Evolutionary conservation across 53 echinoderm and acorn worm genomes (phyloP), one percentile per base, ranked within the genome.

Genomic region (Hippasteria phrygiana): DNA sequence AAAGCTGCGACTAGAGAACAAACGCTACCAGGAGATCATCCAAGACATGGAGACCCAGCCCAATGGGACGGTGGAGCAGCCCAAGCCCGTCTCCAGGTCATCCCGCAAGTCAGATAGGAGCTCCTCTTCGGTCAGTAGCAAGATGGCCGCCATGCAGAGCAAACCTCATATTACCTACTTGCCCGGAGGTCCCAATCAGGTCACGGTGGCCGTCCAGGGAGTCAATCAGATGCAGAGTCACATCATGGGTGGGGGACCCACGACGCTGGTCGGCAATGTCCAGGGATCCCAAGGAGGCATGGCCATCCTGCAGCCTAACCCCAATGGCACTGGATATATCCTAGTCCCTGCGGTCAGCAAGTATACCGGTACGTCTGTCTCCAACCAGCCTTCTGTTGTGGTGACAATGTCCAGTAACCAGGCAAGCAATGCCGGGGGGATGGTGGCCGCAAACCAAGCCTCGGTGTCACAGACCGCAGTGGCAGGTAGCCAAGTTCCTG

Each of bases 1-100:
- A 32, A 88, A 75, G 37, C 90, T 98, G 65, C 77, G 93, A 48
- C 87, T 90, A 35, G 98, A 98, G 80, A 98, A 98, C 75, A 91
- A 93, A 43, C 87, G 92, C 31, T 92, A 93, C 73, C 88, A 87
- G 28, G 91, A 94, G 43, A 86, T 98, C 48, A 83, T 98, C 42
- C 75, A 90, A 54, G 93, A 87, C 45, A 73, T 95, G 91, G 94
- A 98, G 78, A 78, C 94, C 33, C 90, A 86, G 17, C 91, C 94
- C 0, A 91, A 91, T 62, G 95, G 95, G 28, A 53, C 91, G 26
- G 79, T 55, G 9, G 70, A 85, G 10, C 85, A 85, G 37, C 85
- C 85, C n/a, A 85, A 85, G 48, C 27, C 36, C 14, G 18, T 28
- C 70, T 70, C 85, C 34, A 33, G 85, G 29, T 27, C 62, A 41